phyloP scores from a whole-genome alignment of 2,888 invertebrate species.

The Sepiola atlantica region DNA sequence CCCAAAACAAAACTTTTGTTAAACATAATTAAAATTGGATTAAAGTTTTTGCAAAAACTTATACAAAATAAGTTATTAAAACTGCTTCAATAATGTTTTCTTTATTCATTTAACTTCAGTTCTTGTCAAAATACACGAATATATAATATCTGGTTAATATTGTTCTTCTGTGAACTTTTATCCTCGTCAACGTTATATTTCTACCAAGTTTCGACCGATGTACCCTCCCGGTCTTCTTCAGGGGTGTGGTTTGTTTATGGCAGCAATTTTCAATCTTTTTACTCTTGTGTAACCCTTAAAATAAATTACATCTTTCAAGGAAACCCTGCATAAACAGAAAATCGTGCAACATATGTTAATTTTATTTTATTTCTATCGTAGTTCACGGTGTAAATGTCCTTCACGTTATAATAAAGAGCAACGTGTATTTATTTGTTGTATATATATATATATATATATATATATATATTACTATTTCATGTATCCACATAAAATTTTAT shows the following conservation, averaged over 20 bases:
- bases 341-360: no score
- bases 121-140: background rate
- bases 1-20: background rate
- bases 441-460: background rate
- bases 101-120: background rate
- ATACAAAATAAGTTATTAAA: background rate
- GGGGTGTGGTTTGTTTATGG: no score
- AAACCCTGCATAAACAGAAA: background rate
- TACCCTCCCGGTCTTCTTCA: no score
- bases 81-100: background rate
- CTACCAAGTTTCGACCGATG: no score
- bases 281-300: no score
- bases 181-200: no score
- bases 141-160: background rate
- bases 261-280: no score
- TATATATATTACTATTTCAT: no score
- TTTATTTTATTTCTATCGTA: background rate
- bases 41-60: background rate
- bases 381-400: no score
- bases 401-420: background rate
- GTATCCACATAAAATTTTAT: no score
- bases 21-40: background rate
- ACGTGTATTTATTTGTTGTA: background rate
- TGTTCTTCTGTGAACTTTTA: no score
- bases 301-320: no score